These are phyloP conservation scores for Drosophila ananassae DNA, from an alignment of 1,140 invertebrate genomes.

Conservation along the genomic window DNA sequence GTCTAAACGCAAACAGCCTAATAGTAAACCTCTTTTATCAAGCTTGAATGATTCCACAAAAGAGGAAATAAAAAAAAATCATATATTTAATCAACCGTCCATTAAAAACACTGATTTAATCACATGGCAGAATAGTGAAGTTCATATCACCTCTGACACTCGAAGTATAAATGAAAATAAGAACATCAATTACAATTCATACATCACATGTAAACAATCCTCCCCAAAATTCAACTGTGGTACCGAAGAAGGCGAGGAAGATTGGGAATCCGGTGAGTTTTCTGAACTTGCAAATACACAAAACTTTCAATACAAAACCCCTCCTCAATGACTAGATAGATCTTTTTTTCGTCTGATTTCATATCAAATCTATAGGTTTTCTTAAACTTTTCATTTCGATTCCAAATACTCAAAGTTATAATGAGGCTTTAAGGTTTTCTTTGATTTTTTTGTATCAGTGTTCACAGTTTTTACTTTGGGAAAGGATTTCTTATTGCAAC, in stretches of 20 bases:
- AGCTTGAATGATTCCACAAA: constrained; percentile 64
- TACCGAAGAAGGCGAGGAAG: constrained; percentile 84
- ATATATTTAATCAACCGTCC: constrained; percentile 72
- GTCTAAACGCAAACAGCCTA: constrained; percentile 72
- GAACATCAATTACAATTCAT: constrained; percentile 65
- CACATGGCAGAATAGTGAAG: constrained; percentile 67
- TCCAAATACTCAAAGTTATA: neutral
- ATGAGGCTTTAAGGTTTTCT: neutral
- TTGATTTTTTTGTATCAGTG: neutral
- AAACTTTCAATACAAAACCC: constrained; percentile 41
- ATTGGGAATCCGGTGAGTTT: constrained; percentile 90
- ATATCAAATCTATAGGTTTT: neutral
- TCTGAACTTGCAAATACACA: constrained; percentile 21
- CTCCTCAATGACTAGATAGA: constrained; percentile 48
- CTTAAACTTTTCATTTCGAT: neutral
- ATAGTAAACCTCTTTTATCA: constrained; percentile 55
- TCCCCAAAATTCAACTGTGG: constrained; percentile 64
- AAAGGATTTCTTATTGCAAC: too few relatives aligned
- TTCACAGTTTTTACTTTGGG: too few relatives aligned
- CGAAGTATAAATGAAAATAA: constrained; percentile 67
- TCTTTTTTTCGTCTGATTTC: constrained; percentile 8
- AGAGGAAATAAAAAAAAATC: constrained; percentile 69
- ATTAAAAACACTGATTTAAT: constrained; percentile 57
- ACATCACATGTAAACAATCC: constrained; percentile 64
- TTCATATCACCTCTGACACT: constrained; percentile 60